Conservation (phyloP, 2,888 invertebrate species). For the Tanaodytes sp. region DNA sequence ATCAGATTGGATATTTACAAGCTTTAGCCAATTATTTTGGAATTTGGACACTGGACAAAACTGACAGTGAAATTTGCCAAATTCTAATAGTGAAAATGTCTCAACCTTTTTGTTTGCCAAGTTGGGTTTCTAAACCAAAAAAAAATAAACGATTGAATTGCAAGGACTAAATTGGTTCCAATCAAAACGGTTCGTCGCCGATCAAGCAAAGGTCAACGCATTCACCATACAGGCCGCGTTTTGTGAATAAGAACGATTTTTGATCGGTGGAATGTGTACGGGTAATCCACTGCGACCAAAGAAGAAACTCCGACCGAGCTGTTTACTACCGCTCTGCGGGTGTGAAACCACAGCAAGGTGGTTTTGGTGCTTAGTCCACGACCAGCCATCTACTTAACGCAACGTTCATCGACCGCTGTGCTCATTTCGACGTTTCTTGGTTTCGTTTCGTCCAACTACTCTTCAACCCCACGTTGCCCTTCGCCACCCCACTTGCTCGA, state of each 20-base stretch:
- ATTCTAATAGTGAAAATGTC: no score
- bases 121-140: no score
- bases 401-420: slow-evolving; percentile 67
- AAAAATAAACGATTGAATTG: no score
- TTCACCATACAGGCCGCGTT: no score
- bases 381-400: slow-evolving; percentile 68
- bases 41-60: no score
- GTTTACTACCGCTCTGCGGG: slow-evolving; percentile 66
- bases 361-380: slow-evolving; percentile 70
- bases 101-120: no score
- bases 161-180: no score
- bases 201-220: no score
- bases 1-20: no score
- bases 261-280: slow-evolving; percentile 53
- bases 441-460: slow-evolving; percentile 60
- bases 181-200: no score
- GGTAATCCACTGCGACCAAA: slow-evolving; percentile 61
- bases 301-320: slow-evolving; percentile 54
- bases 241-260: slow-evolving; percentile 45
- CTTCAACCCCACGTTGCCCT: slow-evolving; percentile 51
- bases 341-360: slow-evolving; percentile 73
- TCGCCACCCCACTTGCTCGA: slow-evolving; percentile 50
- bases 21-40: no score
- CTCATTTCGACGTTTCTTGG: slow-evolving; percentile 66
- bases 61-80: no score